Evolutionary conservation across 2,888 invertebrate species (phyloP), one percentile per base, ranked within the genome.

Genomic region (Hoplodrina ambigua): DNA sequence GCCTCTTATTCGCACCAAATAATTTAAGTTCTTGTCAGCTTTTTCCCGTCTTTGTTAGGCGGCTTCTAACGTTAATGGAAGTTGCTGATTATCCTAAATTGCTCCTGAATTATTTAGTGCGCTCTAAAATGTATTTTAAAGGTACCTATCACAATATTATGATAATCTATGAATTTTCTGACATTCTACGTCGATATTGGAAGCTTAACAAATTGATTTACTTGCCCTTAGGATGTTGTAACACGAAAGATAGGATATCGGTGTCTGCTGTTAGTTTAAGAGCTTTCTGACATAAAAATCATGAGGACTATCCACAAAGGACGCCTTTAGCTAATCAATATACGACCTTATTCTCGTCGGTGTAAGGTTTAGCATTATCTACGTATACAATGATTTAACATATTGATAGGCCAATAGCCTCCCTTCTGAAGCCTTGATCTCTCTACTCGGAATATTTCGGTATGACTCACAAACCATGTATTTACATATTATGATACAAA

Each of bases 401-500:
- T 84, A 85, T 84, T 84, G 87, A 86, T 89, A 92, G 92, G 92
- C 88, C 91, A 90, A 89, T 89, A 88, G 86, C 91, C 91, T 86
- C 86, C 87, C 83, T 85, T 83, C 78, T 67, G 85, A 87, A 89
- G 82, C 91, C 91, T 92, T 91, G 91, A 91, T 91, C 89, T 91
- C 85, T 71, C 83, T 84, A 79, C 83, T 86, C 82, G 79, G 84
- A 86, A 87, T 87, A 89, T 88, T 87, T 87, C 69, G 84, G 85
- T 76, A 72, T 89, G 88, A 89, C 80, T 89, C 90, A 89, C 83
- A 75, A 78, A 79, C 82, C 81, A 69, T 69, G 73, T 81, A 80
- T 79, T 80, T 84, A 84, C 82, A 75, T 73, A 72, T 56, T 33
- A 72, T 55, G 69, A 56, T 69, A 79, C 70, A 75, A 80, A 70